A percentile compares a stretch with the other conserved stretches of the same genome.
phyloP scores from a whole-genome alignment of 2,888 invertebrate genomes.

The Platycnemis pennipes region DNA sequence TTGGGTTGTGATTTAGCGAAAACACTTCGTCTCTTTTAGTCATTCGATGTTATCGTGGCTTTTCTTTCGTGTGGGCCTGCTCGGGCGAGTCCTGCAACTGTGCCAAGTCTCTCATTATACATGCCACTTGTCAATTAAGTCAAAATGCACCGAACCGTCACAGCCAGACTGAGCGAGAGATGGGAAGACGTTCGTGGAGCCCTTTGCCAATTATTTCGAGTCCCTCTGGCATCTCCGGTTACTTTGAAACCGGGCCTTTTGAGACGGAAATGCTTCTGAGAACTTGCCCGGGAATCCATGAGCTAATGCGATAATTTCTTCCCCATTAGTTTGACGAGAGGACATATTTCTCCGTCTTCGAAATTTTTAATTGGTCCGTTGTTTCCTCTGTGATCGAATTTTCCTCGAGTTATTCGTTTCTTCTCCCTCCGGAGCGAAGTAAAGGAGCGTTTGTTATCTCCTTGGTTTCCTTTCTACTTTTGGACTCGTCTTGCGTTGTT shows the following conservation, averaged over 20 bases:
- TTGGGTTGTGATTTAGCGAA: neutral
- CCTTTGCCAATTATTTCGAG: slow-evolving; percentile 34
- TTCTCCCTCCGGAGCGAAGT: neutral
- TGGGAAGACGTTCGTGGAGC: neutral
- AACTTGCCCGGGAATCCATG: slow-evolving; percentile 37
- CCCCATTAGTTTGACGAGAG: neutral
- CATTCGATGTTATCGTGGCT: neutral
- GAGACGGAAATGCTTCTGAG: slow-evolving; percentile 19
- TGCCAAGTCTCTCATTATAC: slow-evolving; percentile 25
- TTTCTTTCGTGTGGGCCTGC: neutral
- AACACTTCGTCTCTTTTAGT: neutral
- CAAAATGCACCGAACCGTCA: neutral
- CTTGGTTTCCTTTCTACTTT: too few species aligned
- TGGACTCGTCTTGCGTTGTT: too few species aligned
- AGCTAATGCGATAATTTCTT: slow-evolving; percentile 45
- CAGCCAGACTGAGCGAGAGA: neutral
- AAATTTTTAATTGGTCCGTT: slow-evolving; percentile 23
- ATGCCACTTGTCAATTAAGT: slow-evolving; percentile 25
- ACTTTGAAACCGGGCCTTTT: neutral
- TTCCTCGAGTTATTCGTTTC: neutral
- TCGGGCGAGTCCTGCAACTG: neutral
- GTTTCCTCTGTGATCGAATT: neutral
- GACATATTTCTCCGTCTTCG: neutral
- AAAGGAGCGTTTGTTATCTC: too few species aligned
- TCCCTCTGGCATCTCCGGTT: neutral